Evolutionary conservation across 2,797 vertebrate species (phyloP).

Genomic region (Avahi laniger): DNA sequence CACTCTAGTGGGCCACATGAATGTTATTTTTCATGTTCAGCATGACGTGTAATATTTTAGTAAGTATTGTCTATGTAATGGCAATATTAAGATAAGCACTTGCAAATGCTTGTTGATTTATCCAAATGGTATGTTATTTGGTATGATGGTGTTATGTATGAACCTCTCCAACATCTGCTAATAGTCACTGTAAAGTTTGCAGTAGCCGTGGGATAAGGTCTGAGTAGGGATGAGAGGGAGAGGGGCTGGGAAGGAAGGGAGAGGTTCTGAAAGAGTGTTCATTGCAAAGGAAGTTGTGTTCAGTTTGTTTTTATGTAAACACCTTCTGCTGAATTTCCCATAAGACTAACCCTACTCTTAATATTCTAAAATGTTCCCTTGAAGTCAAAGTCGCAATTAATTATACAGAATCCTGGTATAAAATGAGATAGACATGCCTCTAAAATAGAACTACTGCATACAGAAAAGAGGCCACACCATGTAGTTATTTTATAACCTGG

Average conservation of each 20-base stretch:
- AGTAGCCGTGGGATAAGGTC: not conserved
- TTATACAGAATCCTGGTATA: constrained; percentile 27
- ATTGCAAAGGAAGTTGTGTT: constrained; percentile 26
- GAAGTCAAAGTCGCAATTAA: constrained; percentile 44
- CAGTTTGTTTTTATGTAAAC: not conserved
- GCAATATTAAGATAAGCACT: not conserved
- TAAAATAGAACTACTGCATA: not conserved
- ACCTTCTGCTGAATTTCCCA: not conserved
- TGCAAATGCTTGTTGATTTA: not conserved
- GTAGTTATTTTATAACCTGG: not conserved
- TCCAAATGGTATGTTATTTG: not conserved
- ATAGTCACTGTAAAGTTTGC: not conserved
- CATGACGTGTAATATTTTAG: not conserved
- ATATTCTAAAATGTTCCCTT: constrained; percentile 49
- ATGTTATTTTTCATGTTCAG: not conserved
- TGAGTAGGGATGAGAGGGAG: not conserved
- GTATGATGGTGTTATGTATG: not conserved
- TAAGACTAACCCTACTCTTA: not conserved
- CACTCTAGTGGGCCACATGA: not conserved
- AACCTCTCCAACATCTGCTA: not conserved
- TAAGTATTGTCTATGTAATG: not conserved
- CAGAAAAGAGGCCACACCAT: not conserved
- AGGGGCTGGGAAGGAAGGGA: not conserved
- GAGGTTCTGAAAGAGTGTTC: not conserved
- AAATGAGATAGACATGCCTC: constrained; percentile 14